Conservation (phyloP, 1,140 invertebrate species). For the Xylocopa sonorina region DNA sequence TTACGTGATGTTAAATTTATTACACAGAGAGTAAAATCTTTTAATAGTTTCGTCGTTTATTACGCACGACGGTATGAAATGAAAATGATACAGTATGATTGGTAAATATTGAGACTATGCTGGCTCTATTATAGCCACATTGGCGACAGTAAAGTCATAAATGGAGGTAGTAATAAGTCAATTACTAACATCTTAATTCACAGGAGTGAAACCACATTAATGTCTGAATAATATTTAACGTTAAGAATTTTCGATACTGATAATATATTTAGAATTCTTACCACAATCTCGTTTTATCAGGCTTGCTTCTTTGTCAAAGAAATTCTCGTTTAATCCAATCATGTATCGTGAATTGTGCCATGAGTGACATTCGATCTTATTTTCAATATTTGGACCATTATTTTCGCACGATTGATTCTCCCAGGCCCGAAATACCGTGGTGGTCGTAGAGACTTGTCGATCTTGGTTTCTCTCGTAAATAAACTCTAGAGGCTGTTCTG, state of each 20-base stretch:
- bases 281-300: constrained; percentile 45
- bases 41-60: constrained; percentile 1
- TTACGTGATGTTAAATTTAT: background rate
- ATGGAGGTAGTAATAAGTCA: constrained; percentile 43
- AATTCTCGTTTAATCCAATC: constrained; percentile 8
- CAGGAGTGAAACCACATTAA: background rate
- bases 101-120: constrained; percentile 72
- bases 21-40: too few species aligned
- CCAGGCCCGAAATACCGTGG: constrained; percentile 59
- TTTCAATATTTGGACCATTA: background rate
- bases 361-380: constrained; percentile 47
- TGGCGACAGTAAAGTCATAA: constrained; percentile 71
- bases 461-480: constrained; percentile 37
- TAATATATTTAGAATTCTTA: constrained; percentile 30
- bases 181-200: constrained; percentile 54
- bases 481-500: constrained; percentile 24
- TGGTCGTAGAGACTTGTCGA: constrained; percentile 30
- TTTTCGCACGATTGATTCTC: constrained; percentile 56
- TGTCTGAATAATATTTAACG: too few species aligned
- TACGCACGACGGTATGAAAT: constrained; percentile 5
- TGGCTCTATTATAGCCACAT: constrained; percentile 66
- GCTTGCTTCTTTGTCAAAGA: constrained; percentile 36
- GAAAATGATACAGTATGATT: constrained; percentile 24
- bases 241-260: background rate
- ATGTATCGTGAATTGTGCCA: constrained; percentile 42